Base-by-base conservation (phyloP, 2,888 invertebrate genomes). In the Patella pellucida region DNA sequence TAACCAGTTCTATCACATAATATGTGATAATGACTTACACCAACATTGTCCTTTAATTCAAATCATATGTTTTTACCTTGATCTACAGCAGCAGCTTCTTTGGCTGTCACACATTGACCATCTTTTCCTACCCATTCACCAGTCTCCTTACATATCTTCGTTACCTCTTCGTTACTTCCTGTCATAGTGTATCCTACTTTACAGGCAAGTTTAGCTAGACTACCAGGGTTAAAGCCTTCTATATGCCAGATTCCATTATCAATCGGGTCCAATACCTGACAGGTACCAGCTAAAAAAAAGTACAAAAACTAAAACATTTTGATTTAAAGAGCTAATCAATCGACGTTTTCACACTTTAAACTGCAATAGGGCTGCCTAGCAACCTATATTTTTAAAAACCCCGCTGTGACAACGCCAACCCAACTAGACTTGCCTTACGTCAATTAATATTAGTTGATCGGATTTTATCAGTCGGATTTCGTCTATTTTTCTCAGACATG, bases 221-320 rank as follows among this genome's bases (percentile, higher is more conserved):
- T 62, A 3, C 62, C 62, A 19, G 62, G 62, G 23, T 62, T 19
- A 62, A 62, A 62, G 23, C 62, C 62, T 19, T 62, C 62, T 11
- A 62, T 62, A 11, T 62, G 19, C 62, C 62, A 62, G 62, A 62
- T 62, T 12, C 62, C 62, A 62, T 62, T 62, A 23, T 62, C 19
- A 23, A 62, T 23, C 11, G 62, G 62, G 14, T 62, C 62, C 19
- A 62, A 23, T 23, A 62, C 62, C 23, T 62, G 62, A 62, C 62
- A 62, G 23, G 62, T 16, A 23, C 62, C 62, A 12, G 62, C 62
- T 62, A 12, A 62, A 62, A 62, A 2, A 62, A 23, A 62, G 11
- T 12, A 62, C 19, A 9, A 62, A 62, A 62, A 3, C 16, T n/a
- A 54, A 23, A 23, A 19, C 14, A 62, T 41, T 41, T 41, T 41